Evolutionary conservation across 2,113 vertebrate genomes (phyloP).

Genomic region (Pteronura brasiliensis): DNA sequence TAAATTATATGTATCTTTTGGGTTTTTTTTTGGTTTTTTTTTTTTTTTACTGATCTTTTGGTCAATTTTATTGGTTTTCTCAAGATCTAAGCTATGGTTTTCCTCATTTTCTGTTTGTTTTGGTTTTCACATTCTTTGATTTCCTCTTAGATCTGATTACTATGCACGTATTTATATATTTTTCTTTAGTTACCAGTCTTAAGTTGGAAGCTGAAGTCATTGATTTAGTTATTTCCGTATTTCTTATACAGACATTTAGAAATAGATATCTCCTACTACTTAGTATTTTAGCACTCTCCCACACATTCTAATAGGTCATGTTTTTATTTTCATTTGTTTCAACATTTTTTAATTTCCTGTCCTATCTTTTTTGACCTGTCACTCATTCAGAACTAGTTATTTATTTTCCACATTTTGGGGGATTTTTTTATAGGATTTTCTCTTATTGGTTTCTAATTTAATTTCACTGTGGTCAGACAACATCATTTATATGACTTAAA

Average conservation of each 20-base stretch:
- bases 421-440: not conserved
- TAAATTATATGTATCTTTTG: not conserved
- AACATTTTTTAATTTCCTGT: not conserved
- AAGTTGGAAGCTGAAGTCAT: not conserved
- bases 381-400: not conserved
- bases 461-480: not conserved
- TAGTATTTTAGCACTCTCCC: not conserved
- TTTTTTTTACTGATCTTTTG: not conserved
- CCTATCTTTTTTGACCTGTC: not conserved
- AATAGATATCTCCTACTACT: not conserved
- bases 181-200: not conserved
- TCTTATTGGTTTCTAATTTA: not conserved
- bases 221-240: not conserved
- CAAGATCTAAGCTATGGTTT: not conserved
- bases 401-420: not conserved
- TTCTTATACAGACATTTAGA: not conserved
- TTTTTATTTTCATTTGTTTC: not conserved
- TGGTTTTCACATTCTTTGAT: not conserved
- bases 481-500: not conserved
- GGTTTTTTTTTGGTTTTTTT: not conserved
- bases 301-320: not conserved
- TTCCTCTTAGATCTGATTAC: not conserved
- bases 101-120: not conserved
- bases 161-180: not conserved
- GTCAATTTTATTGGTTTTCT: not conserved